phyloP scores from a whole-genome alignment of 37 sponge, comb jelly and placozoan genomes.

The Haliclona indistincta region DNA sequence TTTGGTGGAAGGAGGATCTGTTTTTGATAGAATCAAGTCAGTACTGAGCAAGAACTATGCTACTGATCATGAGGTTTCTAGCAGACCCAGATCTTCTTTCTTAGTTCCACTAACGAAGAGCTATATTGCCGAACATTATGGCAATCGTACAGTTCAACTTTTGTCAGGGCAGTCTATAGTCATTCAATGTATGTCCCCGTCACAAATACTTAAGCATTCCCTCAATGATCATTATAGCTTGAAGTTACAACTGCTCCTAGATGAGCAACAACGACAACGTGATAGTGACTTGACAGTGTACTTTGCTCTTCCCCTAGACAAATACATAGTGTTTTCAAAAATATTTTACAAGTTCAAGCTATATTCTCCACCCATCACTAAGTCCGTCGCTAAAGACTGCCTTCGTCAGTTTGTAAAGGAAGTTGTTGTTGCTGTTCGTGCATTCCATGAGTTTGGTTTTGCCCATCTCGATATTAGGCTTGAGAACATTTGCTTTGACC shows the following conservation, averaged over 20 bases:
- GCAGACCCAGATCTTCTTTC: no score
- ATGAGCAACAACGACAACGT: no score
- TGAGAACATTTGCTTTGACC: background rate
- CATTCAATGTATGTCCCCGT: background rate
- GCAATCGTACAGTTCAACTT: background rate
- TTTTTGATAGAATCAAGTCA: background rate
- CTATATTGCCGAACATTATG: background rate
- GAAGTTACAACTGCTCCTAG: background rate
- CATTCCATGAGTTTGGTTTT: background rate
- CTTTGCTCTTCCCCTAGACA: background rate
- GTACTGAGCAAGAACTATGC: background rate
- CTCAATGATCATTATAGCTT: background rate
- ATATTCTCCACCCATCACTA: background rate
- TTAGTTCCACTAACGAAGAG: background rate
- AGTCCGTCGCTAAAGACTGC: background rate
- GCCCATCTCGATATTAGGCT: background rate
- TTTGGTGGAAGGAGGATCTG: background rate
- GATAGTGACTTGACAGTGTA: no score
- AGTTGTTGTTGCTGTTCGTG: background rate
- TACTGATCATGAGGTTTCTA: background rate
- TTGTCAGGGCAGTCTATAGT: background rate
- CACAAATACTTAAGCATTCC: background rate
- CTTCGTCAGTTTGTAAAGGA: background rate
- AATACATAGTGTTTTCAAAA: background rate
- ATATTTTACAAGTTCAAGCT: background rate